Base-by-base conservation (phyloP, 2,113 vertebrate species). In the Stomatorhinus ivindoensis region DNA sequence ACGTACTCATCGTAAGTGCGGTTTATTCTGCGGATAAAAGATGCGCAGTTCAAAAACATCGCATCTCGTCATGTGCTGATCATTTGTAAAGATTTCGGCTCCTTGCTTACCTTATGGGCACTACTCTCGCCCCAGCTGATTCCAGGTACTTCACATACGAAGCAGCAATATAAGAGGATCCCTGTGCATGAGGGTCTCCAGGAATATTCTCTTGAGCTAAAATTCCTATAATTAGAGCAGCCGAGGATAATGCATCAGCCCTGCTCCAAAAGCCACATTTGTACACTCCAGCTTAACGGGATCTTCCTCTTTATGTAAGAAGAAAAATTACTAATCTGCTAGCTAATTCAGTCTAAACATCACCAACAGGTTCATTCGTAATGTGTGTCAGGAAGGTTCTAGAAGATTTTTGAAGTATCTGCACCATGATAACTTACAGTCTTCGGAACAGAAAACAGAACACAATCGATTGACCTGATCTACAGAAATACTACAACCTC, bases 81-180 rank as follows among this genome's bases (percentile, higher is more conserved):
- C 46, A 48, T 48, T 46, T 4, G 10, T 85, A 85, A 24, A n/a
- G 35, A 85, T 19, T 48, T 27, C 82, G 46, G 21, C 61, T 27
- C 10, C 61, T 27, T 69, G 13, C 85, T 51, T 90, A 97, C 96
- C 94, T 93, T 91, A 97, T 92, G 7, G 96, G 96, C 1, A 95
- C 94, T 1, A 96, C 96, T 44, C 96, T 92, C 55, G 95, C 94
- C 9, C 96, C 96, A 0, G 94, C 94, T 3, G 92, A 93, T 89
- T 97, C 96, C 89, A 97, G 88, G 91, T 93, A 96, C 82, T 97
- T 97, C 15, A 97, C 95, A 80, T 97, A 97, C 2, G 94, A 96
- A 17, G 96, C 96, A 1, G 95, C 94, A 24, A 97, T 96, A 88
- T 97, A 97, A 3, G 95, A 96, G 13, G 93, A 93, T 0, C 96